Evolutionary conservation across 64 coral and sea anemone genomes (phyloP), one percentile per base, ranked within the genome.

Genomic region (Trachythela sp.): DNA sequence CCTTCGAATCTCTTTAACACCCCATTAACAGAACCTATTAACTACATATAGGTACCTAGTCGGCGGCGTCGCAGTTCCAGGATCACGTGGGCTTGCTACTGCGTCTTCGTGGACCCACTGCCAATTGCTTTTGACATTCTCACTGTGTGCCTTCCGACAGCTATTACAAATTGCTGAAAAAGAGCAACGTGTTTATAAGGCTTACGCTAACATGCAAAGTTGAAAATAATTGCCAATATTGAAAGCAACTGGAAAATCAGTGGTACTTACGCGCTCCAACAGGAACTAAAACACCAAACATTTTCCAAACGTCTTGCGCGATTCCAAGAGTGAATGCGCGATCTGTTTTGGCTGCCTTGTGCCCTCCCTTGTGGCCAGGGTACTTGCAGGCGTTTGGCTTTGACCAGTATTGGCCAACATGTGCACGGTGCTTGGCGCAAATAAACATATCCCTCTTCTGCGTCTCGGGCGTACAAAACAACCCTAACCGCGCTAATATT

Each of bases 281-380:
- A 40, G 90, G 90, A 91, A 91, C 85, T 76, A 86, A 40, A 77
- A 91, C 76, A 87, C 54, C 90, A 77, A 86, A 91, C 64, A 91
- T 48, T 70, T 87, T 40, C 85, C 42, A 67, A 43, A 91, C 85
- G 24, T 91, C 84, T 72, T 50, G 31, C 80, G 84, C 68, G 8
- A 87, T 80, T 70, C 48, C 86, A 27, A 91, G 58, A 33, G 90
- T 60, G 36, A 91, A 60, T 77, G 85, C 84, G 30, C 90, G 68
- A 56, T 92, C 90, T 86, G 85, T 92, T 37, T 85, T 92, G 6
- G 71, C 90, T 8, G 58, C 85, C 80, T 87, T 92, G 77, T 48
- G 52, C 56, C 70, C 84, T 64, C 52, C 83, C 84, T 90, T 90
- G 54, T 90, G 89, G 17, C 85, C 83, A 70, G 89, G 83, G 89